A percentile compares a stretch with the other conserved stretches of the same genome.
These are phyloP conservation scores for Dicycla oo DNA, from an alignment of 2,888 invertebrate genomes.

Conservation along the genomic window DNA sequence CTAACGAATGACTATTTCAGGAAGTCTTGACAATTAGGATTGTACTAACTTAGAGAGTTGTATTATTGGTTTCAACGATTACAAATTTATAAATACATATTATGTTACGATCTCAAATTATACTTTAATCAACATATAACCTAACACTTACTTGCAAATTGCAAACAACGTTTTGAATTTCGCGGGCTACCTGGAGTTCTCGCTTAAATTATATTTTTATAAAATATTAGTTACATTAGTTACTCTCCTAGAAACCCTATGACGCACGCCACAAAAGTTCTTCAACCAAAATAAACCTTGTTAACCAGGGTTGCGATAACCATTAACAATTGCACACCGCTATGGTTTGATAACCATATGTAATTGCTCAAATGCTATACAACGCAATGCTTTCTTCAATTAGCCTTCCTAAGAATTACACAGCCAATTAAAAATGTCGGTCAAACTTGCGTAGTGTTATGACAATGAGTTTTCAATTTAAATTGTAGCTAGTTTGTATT, in stretches of 20 bases:
- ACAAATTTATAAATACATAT: too few species aligned
- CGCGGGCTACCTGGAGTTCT: too few species aligned
- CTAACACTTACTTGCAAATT: too few species aligned
- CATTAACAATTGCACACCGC: conserved; percentile 56
- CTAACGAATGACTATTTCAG: too few species aligned
- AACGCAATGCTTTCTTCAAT: conserved; percentile 60
- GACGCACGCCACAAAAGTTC: neutral
- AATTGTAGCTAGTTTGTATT: conserved; percentile 11
- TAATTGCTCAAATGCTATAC: conserved; percentile 47
- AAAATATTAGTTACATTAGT: too few species aligned
- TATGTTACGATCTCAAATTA: too few species aligned
- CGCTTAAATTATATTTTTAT: too few species aligned
- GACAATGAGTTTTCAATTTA: conserved; percentile 31
- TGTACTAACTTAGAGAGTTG: too few species aligned
- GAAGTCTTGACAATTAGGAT: too few species aligned
- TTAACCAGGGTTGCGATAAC: conserved; percentile 48
- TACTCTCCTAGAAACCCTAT: neutral
- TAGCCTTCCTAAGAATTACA: conserved; percentile 42
- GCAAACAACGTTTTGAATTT: too few species aligned
- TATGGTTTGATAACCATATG: conserved; percentile 60
- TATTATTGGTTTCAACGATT: too few species aligned
- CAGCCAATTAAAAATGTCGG: conserved; percentile 58
- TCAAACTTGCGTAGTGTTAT: conserved; percentile 42
- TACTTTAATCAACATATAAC: too few species aligned
- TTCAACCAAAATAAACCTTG: conserved; percentile 41